Base-by-base conservation (phyloP, 2,113 vertebrate species). In the Scomber japonicus region DNA sequence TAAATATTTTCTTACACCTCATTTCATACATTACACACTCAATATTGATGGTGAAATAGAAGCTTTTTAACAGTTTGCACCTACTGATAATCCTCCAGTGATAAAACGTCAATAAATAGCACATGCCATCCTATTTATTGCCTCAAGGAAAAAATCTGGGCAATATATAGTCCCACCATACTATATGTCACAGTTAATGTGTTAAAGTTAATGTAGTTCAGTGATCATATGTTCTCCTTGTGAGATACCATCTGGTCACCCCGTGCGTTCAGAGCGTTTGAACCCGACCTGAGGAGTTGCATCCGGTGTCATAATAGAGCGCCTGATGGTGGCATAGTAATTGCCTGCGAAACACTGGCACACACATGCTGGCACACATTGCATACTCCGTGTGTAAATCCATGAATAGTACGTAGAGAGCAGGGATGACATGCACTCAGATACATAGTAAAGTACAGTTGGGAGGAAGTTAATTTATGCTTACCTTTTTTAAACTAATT, bases 231-330 rank as follows among this genome's bases (percentile, higher is more conserved):
- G 65, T 74, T 71, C 65, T 82, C 62, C 57, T 65, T 74, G 70
- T 61, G 66, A 75, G 83, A 78, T 54, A 81, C 83, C 90, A 89
- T 91, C 87, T 91, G 90, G 68, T 44, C 40, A 12, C 44, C 45
- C 59, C 46, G 61, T 31, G 40, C 75, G 15, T 56, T 80, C 63
- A 3, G 27, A 59, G 83, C 63, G 13, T 66, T 60, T 40, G 21
- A 71, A 81, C 50, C 81, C 65, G 8, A 40, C 35, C 35, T 7
- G 71, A 81, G 73, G 76, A 72, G 59, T 49, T 35, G 14, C 53
- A 81, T 89, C 81, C 65, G 79, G 72, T 63, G 44, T 68, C 86
- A 78, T 74, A 62, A 78, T 50, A 24, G 72, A 59, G 73, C 9
- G 80, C 50, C 84, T 67, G 64, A 79, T 87, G 85, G 80, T 72